Conservation (phyloP, 2,888 invertebrate genomes). For the Ephialtes manifestator region DNA sequence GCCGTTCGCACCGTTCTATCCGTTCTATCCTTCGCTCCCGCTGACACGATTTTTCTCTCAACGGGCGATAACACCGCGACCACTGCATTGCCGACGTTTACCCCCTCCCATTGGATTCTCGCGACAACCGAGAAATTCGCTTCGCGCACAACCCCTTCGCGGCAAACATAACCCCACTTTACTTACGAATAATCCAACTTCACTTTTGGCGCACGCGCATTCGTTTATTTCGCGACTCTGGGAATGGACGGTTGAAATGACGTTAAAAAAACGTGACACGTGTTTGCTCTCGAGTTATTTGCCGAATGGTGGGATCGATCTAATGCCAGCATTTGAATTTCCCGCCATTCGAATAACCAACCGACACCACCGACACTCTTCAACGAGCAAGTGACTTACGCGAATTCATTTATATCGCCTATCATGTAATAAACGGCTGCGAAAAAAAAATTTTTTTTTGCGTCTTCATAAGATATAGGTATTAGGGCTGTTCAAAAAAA, state of each 20-base stretch:
- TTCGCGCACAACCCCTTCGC: not conserved
- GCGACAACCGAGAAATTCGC: not conserved
- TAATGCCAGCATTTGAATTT: slow-evolving; percentile 30
- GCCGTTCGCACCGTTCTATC: not conserved
- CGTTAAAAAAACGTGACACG: slow-evolving; percentile 46
- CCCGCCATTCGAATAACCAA: too few species aligned
- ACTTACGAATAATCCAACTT: not conserved
- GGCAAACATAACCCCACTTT: not conserved
- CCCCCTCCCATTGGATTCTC: slow-evolving; percentile 38
- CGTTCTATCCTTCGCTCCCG: slow-evolving; percentile 32
- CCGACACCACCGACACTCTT: too few species aligned
- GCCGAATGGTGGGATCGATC: slow-evolving; percentile 38
- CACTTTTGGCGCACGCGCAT: not conserved
- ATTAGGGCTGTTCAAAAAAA: too few species aligned
- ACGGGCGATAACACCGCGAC: slow-evolving; percentile 52
- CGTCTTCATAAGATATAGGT: too few species aligned
- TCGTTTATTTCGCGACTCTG: not conserved
- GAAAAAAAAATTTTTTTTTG: too few species aligned
- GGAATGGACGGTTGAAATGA: not conserved
- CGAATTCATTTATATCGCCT: too few species aligned
- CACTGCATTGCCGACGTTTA: slow-evolving; percentile 73
- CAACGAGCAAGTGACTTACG: too few species aligned
- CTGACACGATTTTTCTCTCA: slow-evolving; percentile 63
- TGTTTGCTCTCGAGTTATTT: slow-evolving; percentile 44
- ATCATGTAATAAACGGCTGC: too few species aligned